Base-by-base conservation (phyloP, 2,797 vertebrate species). In the Tauraco hartlaubi region DNA sequence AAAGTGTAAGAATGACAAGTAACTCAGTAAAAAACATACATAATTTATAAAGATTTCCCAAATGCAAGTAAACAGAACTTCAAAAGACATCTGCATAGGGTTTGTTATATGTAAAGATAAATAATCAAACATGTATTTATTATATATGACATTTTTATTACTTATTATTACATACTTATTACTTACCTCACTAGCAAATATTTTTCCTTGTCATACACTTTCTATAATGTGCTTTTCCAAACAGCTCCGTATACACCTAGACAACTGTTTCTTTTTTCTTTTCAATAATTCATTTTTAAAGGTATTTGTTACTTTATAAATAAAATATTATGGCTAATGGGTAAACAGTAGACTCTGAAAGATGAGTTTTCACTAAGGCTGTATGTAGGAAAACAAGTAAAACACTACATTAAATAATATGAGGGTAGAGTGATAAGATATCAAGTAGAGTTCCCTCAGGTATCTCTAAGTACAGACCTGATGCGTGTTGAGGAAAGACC, bases 261-360 rank as follows among this genome's bases (percentile, higher is more conserved):
- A 1, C 31, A 74, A 44, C 2, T 69, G 31, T 29, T 82, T 9
- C 12, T 29, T 55, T 78, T 81, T 33, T 8, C 46, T 74, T 78
- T 43, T 14, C 0, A 78, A 9, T 37, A 0, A 39, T n/a, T 88
- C 77, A 2, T 76, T 82, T 91, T 83, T 9, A 63, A 63, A 72
- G 17, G 1, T 9, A 16, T 44, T 62, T 43, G 6, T 73, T 73
- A 59, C 2, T 52, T 56, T 83, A 28, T 51, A 84, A 94, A 35
- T 67, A 80, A 56, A 90, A 1, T 4, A 51, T 41, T 82, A 20
- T 0, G 0, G 12, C 28, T 52, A 33, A 31, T 33, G 12, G 14
- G 12, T 43, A 43, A 88, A 43, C 2, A 49, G 26, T 3, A 66
- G 25, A 33, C 33, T 58, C 54, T 35, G 13, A 83, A 83, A 75